Base-by-base conservation (phyloP, 2,888 invertebrate genomes). In the Parascotia fuliginaria region DNA sequence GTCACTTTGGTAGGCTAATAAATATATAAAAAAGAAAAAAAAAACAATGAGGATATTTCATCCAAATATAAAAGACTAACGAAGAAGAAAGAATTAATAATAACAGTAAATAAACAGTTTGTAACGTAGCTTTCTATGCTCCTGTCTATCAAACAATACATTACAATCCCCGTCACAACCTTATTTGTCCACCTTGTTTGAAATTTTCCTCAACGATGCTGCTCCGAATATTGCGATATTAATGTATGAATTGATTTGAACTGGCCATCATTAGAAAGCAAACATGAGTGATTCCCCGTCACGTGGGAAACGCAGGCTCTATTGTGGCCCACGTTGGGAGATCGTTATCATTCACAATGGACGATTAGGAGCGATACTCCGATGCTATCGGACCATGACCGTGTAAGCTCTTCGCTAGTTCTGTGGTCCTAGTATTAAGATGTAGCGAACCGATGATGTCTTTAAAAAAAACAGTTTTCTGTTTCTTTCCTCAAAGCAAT, bases 291-390 rank as follows among this genome's bases (percentile, higher is more conserved):
- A 67, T 69, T 60, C 51, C 34, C 12, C 32, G 42, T 38, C 55
- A 60, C 60, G 56, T 69, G 70, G 73, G 73, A 72, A 77, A 73
- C 67, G 65, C 57, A 52, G 53, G 55, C 57, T 57, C 73, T 60
- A 75, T 76, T 75, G 77, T 75, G 68, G 70, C 65, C 65, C 63
- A 71, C 70, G 70, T 65, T 46, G 44, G 50, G 49, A 66, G 79
- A 85, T 86, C 75, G 77, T 76, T 81, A 83, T 81, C 83, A 67
- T 43, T 55, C 75, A 84, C 87, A 86, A 86, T 87, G 66, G 85
- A 59, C 82, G 86, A 87, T 88, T 86, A 84, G 78, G 70, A 74
- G 75, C 75, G 75, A 80, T 81, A 74, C 72, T 59, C 58, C 66
- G 84, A 87, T 85, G 66, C 58, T 82, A 87, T 85, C 87, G 70